These are phyloP conservation scores for Metalampra italica DNA, from an alignment of 2,888 invertebrate genomes.

Conservation along the genomic window DNA sequence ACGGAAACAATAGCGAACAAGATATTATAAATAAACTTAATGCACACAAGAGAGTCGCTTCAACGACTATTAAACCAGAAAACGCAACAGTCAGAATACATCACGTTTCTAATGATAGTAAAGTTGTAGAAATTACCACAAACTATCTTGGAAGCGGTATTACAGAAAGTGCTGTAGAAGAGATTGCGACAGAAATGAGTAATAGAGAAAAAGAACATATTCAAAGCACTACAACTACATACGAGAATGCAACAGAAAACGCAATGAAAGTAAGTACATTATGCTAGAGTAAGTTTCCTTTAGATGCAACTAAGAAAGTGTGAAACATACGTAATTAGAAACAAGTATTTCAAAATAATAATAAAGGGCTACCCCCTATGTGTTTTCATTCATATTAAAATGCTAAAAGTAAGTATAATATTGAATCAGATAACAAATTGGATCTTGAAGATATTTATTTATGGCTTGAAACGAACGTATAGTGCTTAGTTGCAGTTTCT, in stretches of 20 bases:
- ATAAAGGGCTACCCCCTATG: no score
- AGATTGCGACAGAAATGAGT: neutral
- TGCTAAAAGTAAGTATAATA: no score
- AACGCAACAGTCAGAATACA: neutral
- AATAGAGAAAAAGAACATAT: neutral
- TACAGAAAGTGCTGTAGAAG: neutral
- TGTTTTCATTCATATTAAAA: no score
- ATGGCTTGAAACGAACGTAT: no score
- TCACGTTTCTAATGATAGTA: neutral
- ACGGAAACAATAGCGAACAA: conserved; percentile 44
- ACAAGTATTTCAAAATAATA: no score
- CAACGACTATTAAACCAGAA: conserved; percentile 4
- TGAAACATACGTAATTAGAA: no score
- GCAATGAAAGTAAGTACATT: neutral
- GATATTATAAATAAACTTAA: conserved; percentile 14
- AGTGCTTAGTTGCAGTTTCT: no score
- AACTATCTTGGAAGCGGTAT: neutral
- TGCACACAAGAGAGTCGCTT: conserved; percentile 8
- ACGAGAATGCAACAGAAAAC: neutral
- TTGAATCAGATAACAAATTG: neutral
- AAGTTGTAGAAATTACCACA: neutral
- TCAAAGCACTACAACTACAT: neutral
- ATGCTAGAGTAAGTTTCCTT: neutral
- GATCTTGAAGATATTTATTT: neutral
- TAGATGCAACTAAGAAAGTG: no score